Evolutionary conservation across 2,113 vertebrate species (phyloP).

Genomic region (Melierax canorus): DNA sequence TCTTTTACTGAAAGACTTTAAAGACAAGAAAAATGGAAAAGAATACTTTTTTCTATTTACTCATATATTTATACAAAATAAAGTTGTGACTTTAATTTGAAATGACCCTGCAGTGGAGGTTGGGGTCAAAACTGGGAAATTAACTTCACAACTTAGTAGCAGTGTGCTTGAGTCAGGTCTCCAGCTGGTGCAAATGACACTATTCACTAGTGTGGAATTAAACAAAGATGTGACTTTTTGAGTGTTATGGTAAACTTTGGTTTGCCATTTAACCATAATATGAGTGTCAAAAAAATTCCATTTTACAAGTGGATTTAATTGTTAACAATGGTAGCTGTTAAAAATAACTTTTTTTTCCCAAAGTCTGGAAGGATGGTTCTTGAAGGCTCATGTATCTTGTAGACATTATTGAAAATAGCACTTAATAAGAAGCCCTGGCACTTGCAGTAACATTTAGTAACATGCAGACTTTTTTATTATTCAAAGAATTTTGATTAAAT

Average conservation of each 20-base stretch:
- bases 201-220: not conserved
- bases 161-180: not conserved
- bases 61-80: not conserved
- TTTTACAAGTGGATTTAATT: not conserved
- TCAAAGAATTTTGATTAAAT: not conserved
- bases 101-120: not conserved
- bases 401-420: not conserved
- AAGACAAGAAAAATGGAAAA: not conserved
- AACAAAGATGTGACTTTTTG: not conserved
- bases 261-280: not conserved
- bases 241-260: not conserved
- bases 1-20: not conserved
- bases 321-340: not conserved
- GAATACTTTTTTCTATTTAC: not conserved
- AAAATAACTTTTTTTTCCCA: not conserved
- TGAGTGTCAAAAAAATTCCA: not conserved
- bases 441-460: not conserved
- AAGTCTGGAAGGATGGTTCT: not conserved
- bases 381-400: not conserved
- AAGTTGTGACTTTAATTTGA: not conserved
- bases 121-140: not conserved
- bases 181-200: not conserved
- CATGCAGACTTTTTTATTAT: not conserved
- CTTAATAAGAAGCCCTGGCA: not conserved
- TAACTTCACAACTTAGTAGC: not conserved